Conservation (phyloP, 1,140 invertebrate species). For the Drosophila aff. region DNA sequence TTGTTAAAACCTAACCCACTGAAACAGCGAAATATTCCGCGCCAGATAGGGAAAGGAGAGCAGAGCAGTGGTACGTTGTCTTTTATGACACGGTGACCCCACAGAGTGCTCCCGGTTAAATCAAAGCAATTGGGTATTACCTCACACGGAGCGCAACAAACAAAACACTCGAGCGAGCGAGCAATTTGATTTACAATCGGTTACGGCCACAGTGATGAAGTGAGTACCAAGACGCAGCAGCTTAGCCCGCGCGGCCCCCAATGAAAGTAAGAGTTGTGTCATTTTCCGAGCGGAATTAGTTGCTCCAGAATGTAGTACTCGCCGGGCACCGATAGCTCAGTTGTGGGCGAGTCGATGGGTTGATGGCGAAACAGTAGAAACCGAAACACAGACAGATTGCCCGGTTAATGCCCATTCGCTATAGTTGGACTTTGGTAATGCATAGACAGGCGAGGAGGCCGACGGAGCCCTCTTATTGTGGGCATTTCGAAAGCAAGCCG, state of each 20-base stretch:
- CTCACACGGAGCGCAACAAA: slow-evolving; percentile 37
- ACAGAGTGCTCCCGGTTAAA: slow-evolving; percentile 42
- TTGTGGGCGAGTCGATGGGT: slow-evolving; percentile 24
- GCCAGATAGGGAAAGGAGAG: slow-evolving; percentile 10
- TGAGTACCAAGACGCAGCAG: slow-evolving; percentile 26
- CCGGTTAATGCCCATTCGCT: slow-evolving; percentile 38
- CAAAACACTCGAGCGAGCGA: slow-evolving; percentile 23
- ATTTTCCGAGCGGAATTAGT: slow-evolving; percentile 13
- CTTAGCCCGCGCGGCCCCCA: neutral
- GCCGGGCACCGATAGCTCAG: neutral
- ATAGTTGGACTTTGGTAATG: slow-evolving; percentile 33
- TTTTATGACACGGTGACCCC: slow-evolving; percentile 40
- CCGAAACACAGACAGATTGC: slow-evolving; percentile 20
- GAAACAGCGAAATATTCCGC: neutral
- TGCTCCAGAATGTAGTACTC: slow-evolving; percentile 37
- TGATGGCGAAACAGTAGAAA: slow-evolving; percentile 20
- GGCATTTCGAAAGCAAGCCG: slow-evolving; percentile 50
- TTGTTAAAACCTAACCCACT: neutral
- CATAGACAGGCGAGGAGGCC: slow-evolving; percentile 19
- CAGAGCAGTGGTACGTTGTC: neutral
- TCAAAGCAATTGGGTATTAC: slow-evolving; percentile 47
- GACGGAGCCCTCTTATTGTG: slow-evolving; percentile 19
- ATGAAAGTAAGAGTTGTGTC: slow-evolving; percentile 42
- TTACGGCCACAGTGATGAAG: slow-evolving; percentile 32
- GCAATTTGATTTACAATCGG: slow-evolving; percentile 56